Conservation (phyloP, 2,888 invertebrate species). For the Cerastis rubricosa region DNA sequence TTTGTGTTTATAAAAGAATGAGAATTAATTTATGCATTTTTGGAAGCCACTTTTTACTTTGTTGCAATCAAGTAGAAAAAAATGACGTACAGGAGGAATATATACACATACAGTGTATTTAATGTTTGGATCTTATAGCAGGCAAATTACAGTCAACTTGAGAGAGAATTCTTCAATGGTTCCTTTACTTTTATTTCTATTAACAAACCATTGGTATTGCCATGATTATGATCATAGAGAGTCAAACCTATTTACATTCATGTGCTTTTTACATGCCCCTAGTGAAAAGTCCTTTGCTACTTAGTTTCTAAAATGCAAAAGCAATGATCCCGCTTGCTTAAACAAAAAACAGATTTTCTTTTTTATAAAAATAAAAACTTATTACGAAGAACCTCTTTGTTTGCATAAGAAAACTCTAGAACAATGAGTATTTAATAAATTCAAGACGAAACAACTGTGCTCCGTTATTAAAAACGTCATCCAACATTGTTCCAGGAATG, state of each 20-base stretch:
- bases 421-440: slow-evolving; percentile 36
- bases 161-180: not conserved
- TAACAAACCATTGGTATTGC: not conserved
- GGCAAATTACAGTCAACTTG: not conserved
- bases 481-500: slow-evolving; percentile 78
- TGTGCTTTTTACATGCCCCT: not conserved
- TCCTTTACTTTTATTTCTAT: not conserved
- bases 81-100: not conserved
- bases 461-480: slow-evolving; percentile 79
- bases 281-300: not conserved
- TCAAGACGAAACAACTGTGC: slow-evolving; percentile 44
- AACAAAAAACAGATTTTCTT: too few species aligned
- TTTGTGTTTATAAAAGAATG: slow-evolving; percentile 15
- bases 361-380: too few species aligned
- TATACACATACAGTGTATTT: too few species aligned
- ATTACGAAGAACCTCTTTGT: not conserved
- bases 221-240: not conserved
- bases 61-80: slow-evolving; percentile 10
- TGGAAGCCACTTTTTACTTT: slow-evolving; percentile 8
- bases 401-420: slow-evolving; percentile 26
- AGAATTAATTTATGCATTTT: not conserved
- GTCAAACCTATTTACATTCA: not conserved
- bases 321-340: too few species aligned
- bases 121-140: not conserved
- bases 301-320: not conserved